Evolutionary conservation across 2,113 vertebrate genomes (phyloP).

Genomic region (Dipodomys merriami): DNA sequence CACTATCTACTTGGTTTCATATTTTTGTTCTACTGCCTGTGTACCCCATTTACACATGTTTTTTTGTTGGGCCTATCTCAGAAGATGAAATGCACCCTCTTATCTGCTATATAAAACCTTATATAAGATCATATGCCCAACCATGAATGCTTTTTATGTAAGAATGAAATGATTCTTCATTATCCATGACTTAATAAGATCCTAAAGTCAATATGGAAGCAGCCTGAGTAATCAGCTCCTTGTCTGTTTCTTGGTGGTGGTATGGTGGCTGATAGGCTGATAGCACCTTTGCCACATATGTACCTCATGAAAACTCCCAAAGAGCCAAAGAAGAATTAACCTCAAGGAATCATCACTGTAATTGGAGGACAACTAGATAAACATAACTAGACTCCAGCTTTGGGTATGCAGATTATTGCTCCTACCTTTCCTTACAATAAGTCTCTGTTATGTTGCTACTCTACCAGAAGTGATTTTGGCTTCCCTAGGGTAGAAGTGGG

Average conservation of each 20-base stretch:
- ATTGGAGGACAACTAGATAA: neutral
- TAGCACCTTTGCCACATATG: neutral
- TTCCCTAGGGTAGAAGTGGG: no score
- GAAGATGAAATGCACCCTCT: neutral
- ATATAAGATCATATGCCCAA: neutral
- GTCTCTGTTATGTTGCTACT: neutral
- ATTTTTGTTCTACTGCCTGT: neutral
- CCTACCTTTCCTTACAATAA: rapidly evolving
- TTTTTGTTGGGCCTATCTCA: neutral
- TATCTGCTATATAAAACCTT: neutral
- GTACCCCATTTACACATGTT: neutral
- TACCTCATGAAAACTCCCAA: no score
- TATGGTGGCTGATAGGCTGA: rapidly evolving
- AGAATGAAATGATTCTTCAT: slow-evolving; percentile 4
- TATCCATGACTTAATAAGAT: neutral
- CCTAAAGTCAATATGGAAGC: neutral
- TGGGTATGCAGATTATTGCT: rapidly evolving
- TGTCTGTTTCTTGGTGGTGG: neutral
- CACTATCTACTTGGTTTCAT: neutral
- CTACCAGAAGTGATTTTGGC: neutral
- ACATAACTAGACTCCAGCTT: neutral
- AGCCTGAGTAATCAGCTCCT: neutral
- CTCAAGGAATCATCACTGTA: no score
- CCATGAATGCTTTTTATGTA: neutral
- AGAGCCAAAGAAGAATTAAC: neutral